Conservation (phyloP, 1,140 invertebrate species). For the Adelges cooleyi region DNA sequence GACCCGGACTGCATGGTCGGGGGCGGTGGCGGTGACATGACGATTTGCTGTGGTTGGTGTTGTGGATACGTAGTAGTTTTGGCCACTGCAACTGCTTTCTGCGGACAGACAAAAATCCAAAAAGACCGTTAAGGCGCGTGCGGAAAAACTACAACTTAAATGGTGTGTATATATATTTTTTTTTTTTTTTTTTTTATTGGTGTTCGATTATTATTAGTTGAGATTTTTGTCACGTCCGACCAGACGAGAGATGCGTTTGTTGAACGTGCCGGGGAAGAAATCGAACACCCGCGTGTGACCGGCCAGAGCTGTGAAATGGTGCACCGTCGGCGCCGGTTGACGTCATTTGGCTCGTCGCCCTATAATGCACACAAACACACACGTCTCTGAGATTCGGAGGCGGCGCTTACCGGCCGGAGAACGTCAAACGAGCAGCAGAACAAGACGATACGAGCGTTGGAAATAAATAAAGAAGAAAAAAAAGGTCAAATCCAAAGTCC, state of each 20-base stretch:
- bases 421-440: too few species aligned
- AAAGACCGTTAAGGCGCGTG: too few species aligned
- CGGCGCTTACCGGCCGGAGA: too few species aligned
- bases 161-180: too few species aligned
- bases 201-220: too few species aligned
- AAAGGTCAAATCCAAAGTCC: too few species aligned
- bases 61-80: conserved; percentile 25
- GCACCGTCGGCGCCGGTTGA: conserved; percentile 2
- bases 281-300: not conserved
- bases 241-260: too few species aligned
- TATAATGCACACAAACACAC: not conserved
- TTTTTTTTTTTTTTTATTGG: too few species aligned
- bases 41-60: conserved; percentile 15
- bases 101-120: not conserved
- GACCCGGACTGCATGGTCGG: not conserved
- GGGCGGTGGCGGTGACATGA: conserved; percentile 12
- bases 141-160: too few species aligned
- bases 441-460: too few species aligned
- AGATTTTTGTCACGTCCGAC: too few species aligned
- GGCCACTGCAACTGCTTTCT: not conserved
- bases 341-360: conserved; percentile 21
- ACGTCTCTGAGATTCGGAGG: not conserved
- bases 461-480: too few species aligned
- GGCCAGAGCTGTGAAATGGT: not conserved
- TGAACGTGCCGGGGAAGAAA: not conserved